Conservation (phyloP, 2,888 invertebrate species). For the Drosophila demipolita region DNA sequence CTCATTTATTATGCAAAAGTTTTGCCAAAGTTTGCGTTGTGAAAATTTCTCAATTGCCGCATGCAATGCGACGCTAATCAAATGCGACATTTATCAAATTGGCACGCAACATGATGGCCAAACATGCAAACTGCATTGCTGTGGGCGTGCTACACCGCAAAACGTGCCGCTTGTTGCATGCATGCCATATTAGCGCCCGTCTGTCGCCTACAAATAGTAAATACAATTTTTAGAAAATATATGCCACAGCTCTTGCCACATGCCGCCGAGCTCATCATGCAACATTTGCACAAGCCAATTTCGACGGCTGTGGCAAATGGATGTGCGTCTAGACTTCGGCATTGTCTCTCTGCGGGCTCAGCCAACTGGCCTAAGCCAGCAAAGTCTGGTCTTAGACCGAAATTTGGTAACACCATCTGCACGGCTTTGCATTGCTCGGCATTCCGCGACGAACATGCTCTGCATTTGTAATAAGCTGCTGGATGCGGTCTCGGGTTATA, state of each 20-base stretch:
- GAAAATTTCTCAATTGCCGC: constrained; percentile 64
- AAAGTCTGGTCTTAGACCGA: constrained; percentile 34
- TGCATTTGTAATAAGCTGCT: constrained; percentile 68
- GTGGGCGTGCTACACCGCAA: constrained; percentile 26
- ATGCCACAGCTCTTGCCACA: constrained; percentile 4
- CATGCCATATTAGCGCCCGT: constrained; percentile 47
- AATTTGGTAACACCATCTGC: constrained; percentile 60
- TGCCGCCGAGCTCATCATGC: constrained; percentile 36
- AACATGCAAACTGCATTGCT: constrained; percentile 51
- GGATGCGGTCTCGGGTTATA: not conserved
- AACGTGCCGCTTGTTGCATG: constrained; percentile 58
- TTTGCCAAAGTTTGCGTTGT: constrained; percentile 48
- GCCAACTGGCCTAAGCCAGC: constrained; percentile 25
- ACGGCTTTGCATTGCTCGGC: constrained; percentile 34
- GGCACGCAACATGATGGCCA: constrained; percentile 67
- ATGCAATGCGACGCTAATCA: constrained; percentile 64
- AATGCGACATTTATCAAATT: constrained; percentile 77
- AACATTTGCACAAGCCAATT: constrained; percentile 41
- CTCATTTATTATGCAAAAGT: constrained; percentile 72
- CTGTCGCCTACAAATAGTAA: not conserved
- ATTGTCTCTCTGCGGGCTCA: constrained; percentile 16
- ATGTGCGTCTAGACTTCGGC: constrained; percentile 63
- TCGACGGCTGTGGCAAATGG: constrained; percentile 47
- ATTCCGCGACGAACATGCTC: constrained; percentile 61
- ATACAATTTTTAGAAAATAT: constrained; percentile 21